Base-by-base conservation (phyloP, 2,888 invertebrate genomes). In the Trimorus sp. region DNA sequence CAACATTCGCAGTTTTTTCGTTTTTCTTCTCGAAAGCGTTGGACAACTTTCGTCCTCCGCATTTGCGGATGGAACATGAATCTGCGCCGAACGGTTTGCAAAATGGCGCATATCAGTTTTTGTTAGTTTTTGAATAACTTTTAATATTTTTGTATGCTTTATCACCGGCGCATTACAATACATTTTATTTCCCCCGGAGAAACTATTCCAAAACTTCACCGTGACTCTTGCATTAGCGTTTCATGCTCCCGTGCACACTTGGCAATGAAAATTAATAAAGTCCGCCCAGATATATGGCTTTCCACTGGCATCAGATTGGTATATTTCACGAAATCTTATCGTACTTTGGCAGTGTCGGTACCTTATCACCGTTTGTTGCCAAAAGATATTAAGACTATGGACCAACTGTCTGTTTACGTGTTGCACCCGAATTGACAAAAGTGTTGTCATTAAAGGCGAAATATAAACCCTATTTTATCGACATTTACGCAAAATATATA, bases 211-310 rank as follows among this genome's bases (percentile, higher is more conserved):
- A 48, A 74, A 74, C 37, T 58, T 8, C 16, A 49, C 45, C 48
- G 12, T 42, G 62, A 56, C 62, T 69, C 60, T 62, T 54, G 15
- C 51, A 69, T 76, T 69, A 69, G 60, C 49, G 54, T 75, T 69
- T 76, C 45, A 68, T 56, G 68, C 68, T 56, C 58, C 16, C 15
- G 15, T 56, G 68, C 60, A 62, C 76, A 69, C 56, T 76, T 76
- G 76, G 76, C 76, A 76, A 62, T 76, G 68, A 62, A 62, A 76
- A 76, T 76, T 68, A 69, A 76, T 76, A 76, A 76, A 76, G 54
- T 54, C 60, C 7, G n/a, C 16, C 0, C n/a, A 56, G 42, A 69
- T 68, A 54, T 60, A 68, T 68, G 11, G 49, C 48, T 60, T 60
- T 68, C 62, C 37, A 54, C 56, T 69, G 68, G 62, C 60, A 68